A percentile compares a stretch with the other conserved stretches of the same genome.
Evolutionary conservation across 2,113 vertebrate species (phyloP).

Genomic region (Bubo bubo): DNA sequence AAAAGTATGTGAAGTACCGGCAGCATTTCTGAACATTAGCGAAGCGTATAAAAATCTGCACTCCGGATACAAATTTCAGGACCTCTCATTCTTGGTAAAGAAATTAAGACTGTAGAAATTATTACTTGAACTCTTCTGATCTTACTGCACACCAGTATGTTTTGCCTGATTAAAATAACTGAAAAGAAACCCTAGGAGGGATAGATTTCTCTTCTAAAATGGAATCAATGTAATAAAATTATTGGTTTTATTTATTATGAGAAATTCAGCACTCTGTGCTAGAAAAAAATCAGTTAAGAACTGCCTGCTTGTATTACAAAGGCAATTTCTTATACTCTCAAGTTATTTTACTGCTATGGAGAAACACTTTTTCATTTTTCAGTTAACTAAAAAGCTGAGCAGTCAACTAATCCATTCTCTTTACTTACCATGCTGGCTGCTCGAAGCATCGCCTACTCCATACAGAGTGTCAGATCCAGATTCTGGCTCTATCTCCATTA

Average conservation of each 20-base stretch:
- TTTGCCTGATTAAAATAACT: neutral
- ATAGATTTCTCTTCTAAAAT: neutral
- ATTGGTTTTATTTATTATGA: neutral
- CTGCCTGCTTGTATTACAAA: neutral
- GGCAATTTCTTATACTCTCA: neutral
- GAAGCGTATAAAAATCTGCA: neutral
- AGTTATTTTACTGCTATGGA: neutral
- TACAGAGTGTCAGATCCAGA: conserved; percentile 11
- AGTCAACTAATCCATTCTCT: conserved; percentile 33
- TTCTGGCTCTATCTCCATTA: conserved; percentile 41
- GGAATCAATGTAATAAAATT: neutral
- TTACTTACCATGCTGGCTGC: conserved; percentile 69
- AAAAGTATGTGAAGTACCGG: neutral
- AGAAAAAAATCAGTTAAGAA: neutral
- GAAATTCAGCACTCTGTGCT: neutral
- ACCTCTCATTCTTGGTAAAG: neutral
- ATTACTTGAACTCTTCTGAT: neutral
- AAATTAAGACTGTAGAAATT: neutral
- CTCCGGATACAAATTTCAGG: neutral
- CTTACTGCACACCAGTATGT: neutral
- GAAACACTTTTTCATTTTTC: neutral
- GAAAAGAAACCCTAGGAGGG: neutral
- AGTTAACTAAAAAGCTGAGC: neutral
- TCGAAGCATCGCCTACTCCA: conserved; percentile 30
- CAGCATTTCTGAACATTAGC: neutral